Base-by-base conservation (phyloP, 2,888 invertebrate genomes). In the Dione vanillae region DNA sequence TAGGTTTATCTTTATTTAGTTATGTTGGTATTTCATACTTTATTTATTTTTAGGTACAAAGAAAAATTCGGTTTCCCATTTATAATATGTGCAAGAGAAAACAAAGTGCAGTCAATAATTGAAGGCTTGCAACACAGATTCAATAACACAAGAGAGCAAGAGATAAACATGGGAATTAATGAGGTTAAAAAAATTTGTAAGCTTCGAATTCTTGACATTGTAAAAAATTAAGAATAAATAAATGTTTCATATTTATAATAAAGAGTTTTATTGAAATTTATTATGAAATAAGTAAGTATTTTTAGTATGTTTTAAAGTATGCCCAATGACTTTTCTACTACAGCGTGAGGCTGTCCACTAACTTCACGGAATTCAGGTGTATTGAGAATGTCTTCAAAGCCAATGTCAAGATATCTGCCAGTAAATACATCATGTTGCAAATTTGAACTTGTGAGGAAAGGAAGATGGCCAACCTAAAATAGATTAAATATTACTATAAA, bases 301-400 rank as follows among this genome's bases (percentile, higher is more conserved):
- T 51, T 54, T 58, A 49, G 43, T 65, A 49, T n/a, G 9, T 74
- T 77, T 88, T 80, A 92, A 71, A 93, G 88, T 84, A 97, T 89
- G 72, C 96, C 96, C 61, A 96, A 89, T 65, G 95, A 94, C 82
- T 95, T 95, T 85, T 98, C 98, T 71, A 97, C 93, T 67, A 97
- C 94, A 52, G 97, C 96, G 88, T 98, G 98, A 6, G 98, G 98
- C 75, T 97, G 96, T 12, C 96, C 96, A 82, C 96, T 94, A 64
- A 95, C 91, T 92, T 97, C 97, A 75, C 94, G 92, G 78, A 96
- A 94, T 77, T 97, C 97, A 9, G 95, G 89, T 16, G 94, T 94
- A 79, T 96, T 96, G 69, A 97, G 94, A 77, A 97, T 94, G 83
- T 97, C 97, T 83, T 96, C 95, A 78, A 97, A 97, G 11, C 95